phyloP scores from a whole-genome alignment of 92 coral and sea anemone genomes.

The Heteractis magnifica region DNA sequence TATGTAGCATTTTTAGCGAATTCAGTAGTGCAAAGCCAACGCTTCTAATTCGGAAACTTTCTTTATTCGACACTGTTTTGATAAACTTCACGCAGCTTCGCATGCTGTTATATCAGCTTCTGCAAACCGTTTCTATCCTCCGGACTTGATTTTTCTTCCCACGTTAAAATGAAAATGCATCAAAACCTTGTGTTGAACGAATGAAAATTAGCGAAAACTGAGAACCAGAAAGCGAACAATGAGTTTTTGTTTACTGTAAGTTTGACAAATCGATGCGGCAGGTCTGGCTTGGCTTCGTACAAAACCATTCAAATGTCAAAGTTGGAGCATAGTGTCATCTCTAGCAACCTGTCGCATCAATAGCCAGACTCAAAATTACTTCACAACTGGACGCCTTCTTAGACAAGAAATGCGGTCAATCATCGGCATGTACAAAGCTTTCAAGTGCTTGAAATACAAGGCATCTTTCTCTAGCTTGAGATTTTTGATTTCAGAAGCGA shows the following conservation, averaged over 20 bases:
- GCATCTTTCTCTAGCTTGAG: neutral
- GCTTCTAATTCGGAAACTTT: neutral
- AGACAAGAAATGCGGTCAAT: neutral
- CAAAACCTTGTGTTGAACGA: neutral
- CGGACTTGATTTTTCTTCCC: neutral
- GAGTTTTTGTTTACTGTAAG: neutral
- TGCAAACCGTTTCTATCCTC: neutral
- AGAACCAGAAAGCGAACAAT: neutral
- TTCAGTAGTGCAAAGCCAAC: neutral
- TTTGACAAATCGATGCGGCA: neutral
- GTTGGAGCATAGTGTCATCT: neutral
- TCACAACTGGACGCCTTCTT: neutral
- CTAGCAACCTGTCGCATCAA: neutral
- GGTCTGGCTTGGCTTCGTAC: neutral
- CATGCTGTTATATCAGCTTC: neutral
- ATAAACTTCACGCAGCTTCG: neutral
- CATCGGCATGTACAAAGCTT: conserved; percentile 5
- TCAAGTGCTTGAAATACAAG: neutral
- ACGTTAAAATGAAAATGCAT: neutral
- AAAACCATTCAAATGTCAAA: neutral
- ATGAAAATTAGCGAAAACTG: neutral
- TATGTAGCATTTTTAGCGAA: neutral
- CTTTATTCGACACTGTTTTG: neutral
- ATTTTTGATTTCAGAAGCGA: no score
- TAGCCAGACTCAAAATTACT: neutral